Percentiles rank a stretch among this genome's conserved stretches.
Evolutionary conservation across 1,140 invertebrate genomes (phyloP).

Genomic region (Nasonia longicornis): DNA sequence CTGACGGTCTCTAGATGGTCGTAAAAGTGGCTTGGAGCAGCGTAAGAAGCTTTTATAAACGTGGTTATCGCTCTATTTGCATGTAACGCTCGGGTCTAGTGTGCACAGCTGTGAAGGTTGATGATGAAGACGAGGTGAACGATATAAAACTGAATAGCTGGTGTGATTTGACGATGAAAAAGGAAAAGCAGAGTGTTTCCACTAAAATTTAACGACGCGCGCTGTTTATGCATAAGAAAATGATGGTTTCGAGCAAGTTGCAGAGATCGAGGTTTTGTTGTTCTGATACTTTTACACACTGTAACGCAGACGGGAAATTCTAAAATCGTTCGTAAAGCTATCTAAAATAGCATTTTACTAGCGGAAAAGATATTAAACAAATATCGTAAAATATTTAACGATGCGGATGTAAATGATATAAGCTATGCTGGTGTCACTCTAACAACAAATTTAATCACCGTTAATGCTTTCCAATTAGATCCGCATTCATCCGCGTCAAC

Average conservation of each 20-base stretch:
- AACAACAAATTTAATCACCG: not conserved
- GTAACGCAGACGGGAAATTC: too few relatives aligned
- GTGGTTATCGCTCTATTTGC: constrained; percentile 26
- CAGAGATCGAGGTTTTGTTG: too few relatives aligned
- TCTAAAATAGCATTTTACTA: not conserved
- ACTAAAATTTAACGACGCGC: not conserved
- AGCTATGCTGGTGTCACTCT: not conserved
- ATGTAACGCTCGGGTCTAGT: not conserved
- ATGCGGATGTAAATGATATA: not conserved
- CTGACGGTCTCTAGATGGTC: not conserved
- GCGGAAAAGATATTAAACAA: not conserved
- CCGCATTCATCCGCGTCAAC: not conserved
- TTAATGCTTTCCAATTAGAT: not conserved
- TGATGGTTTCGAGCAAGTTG: too few relatives aligned
- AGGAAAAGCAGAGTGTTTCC: not conserved
- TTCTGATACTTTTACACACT: not conserved
- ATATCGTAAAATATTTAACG: not conserved
- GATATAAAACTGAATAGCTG: not conserved
- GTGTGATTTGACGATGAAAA: not conserved
- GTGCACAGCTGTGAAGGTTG: not conserved
- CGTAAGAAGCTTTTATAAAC: not conserved
- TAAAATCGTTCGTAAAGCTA: not conserved
- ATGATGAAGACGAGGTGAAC: not conserved
- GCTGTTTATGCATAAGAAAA: not conserved
- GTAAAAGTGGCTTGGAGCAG: not conserved